These are phyloP conservation scores for Tetragnatha versicolor DNA, from an alignment of 1,140 invertebrate species.

Conservation along the genomic window DNA sequence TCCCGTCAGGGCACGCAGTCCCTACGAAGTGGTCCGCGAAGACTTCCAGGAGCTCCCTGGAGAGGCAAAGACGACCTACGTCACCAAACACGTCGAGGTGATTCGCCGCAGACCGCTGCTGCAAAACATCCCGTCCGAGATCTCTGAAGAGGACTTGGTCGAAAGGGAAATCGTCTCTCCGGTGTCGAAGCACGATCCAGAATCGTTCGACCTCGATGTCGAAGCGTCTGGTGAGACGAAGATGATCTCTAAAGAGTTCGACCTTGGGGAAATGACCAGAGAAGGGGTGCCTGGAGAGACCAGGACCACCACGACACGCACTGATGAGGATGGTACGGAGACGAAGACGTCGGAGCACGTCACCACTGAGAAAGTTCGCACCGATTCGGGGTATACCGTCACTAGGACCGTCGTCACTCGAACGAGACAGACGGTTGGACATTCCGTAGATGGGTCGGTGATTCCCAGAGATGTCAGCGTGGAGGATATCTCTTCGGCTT, in stretches of 20 bases:
- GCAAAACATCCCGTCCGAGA: constrained; percentile 55
- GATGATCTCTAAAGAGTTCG: neutral
- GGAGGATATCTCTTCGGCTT: too few species aligned
- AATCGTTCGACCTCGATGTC: neutral
- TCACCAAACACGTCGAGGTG: neutral
- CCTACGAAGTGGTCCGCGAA: constrained; percentile 59
- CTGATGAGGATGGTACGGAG: neutral
- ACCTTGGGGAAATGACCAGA: neutral
- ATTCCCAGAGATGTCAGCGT: too few species aligned
- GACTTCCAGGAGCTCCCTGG: neutral
- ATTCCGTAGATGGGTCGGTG: too few species aligned
- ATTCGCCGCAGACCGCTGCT: constrained; percentile 16
- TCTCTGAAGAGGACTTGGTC: constrained; percentile 59
- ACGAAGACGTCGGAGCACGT: neutral
- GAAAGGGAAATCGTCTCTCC: constrained; percentile 51
- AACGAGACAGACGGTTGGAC: too few species aligned
- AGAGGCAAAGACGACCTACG: neutral
- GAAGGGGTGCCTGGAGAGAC: neutral
- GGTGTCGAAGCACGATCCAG: neutral
- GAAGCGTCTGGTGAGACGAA: neutral
- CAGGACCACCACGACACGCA: neutral
- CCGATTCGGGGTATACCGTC: neutral
- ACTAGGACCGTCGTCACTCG: constrained; percentile 5
- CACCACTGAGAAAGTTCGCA: neutral
- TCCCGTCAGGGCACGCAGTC: constrained; percentile 56